Evolutionary conservation across 2,113 vertebrate species (phyloP).

Genomic region (Lynx canadensis): DNA sequence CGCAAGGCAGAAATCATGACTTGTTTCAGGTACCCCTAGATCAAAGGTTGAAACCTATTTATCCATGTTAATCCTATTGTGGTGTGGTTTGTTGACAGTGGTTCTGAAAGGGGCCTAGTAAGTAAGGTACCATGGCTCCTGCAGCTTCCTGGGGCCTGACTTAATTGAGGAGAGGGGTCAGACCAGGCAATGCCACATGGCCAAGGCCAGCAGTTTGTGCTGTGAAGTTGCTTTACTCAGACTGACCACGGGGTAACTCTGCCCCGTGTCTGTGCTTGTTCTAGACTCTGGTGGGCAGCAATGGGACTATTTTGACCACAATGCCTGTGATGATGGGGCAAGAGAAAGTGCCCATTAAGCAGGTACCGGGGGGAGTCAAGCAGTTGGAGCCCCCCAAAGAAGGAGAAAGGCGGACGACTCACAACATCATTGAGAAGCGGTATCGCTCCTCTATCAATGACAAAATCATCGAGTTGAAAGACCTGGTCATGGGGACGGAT

Average conservation of each 20-base stretch:
- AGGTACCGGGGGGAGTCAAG: constrained; percentile 88
- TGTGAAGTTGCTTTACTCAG: background rate
- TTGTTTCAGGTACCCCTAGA: background rate
- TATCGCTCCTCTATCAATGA: constrained; percentile 99
- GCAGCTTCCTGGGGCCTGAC: background rate
- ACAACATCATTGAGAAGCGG: constrained; percentile 99
- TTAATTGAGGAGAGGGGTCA: background rate
- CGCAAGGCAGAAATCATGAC: background rate
- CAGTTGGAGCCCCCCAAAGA: constrained; percentile 92
- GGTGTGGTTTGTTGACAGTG: background rate
- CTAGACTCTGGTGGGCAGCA: constrained; percentile 96
- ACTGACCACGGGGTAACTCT: background rate
- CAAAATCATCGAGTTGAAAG: constrained; percentile 97
- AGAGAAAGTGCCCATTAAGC: constrained; percentile 98
- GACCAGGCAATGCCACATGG: accelerated
- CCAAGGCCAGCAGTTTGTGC: background rate
- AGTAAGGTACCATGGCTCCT: background rate
- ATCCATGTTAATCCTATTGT: background rate
- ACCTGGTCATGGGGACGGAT: constrained; percentile 97
- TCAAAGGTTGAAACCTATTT: background rate
- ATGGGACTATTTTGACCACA: constrained; percentile 94
- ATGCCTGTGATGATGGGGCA: constrained; percentile 97
- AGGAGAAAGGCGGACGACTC: constrained; percentile 96
- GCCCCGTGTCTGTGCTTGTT: background rate
- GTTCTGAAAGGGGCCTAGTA: background rate